These are phyloP conservation scores for Nemoura dubitans DNA, from an alignment of 2,888 invertebrate genomes.

Conservation along the genomic window DNA sequence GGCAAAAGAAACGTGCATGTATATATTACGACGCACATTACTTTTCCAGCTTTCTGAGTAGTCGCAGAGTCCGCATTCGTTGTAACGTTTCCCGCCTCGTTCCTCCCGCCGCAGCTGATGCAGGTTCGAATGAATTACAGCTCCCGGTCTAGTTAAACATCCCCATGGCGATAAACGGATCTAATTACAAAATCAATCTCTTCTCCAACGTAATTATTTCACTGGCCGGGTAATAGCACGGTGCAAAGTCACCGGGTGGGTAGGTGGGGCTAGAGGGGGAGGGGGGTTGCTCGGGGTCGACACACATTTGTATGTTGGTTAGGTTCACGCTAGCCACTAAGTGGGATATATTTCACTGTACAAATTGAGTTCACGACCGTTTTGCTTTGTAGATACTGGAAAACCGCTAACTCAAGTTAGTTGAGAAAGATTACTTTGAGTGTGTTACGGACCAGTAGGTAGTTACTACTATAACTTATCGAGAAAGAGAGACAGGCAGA, in stretches of 20 bases:
- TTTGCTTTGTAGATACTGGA: constrained; percentile 42
- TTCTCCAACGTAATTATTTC: constrained; percentile 47
- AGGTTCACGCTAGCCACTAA: constrained; percentile 45
- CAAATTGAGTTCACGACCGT: constrained; percentile 42
- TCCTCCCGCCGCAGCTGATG: neutral
- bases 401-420: constrained; percentile 33
- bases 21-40: no score
- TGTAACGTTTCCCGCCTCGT: no score
- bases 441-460: neutral
- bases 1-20: no score
- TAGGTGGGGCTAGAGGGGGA: no score
- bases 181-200: constrained; percentile 51
- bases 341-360: constrained; percentile 49
- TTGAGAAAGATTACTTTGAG: constrained; percentile 33
- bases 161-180: constrained; percentile 49
- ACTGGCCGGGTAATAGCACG: neutral
- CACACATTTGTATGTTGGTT: constrained; percentile 46
- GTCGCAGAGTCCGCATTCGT: no score
- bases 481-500: no score
- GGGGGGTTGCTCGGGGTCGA: neutral
- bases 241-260: neutral
- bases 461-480: no score
- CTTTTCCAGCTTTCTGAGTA: no score
- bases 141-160: constrained; percentile 46
- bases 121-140: constrained; percentile 48